These are phyloP conservation scores for Strongylocentrotus purpuratus DNA, from an alignment of 35 echinoderm and acorn worm species.

Conservation along the genomic window DNA sequence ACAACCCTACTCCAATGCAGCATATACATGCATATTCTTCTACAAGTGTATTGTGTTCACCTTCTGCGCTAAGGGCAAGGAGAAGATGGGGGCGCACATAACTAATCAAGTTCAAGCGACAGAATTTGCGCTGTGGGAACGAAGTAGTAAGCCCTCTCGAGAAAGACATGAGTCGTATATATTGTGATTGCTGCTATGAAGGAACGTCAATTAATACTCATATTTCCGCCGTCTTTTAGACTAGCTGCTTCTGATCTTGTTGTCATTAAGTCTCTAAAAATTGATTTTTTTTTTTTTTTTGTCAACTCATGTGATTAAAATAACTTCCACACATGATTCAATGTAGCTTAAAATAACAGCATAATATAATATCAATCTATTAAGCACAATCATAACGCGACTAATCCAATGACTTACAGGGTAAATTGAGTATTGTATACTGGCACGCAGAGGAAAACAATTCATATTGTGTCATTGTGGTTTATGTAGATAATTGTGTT, in stretches of 20 bases:
- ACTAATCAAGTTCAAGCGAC: background rate
- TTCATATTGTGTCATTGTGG: background rate
- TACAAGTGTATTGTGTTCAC: background rate
- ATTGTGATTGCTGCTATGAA: background rate
- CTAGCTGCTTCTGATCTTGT: no score
- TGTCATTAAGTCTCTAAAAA: background rate
- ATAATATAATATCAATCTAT: background rate
- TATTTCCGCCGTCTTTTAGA: constrained; percentile 9
- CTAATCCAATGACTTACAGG: no score
- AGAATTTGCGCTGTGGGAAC: background rate
- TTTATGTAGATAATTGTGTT: background rate
- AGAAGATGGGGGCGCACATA: background rate
- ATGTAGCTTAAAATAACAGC: background rate
- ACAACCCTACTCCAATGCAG: background rate
- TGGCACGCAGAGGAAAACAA: background rate
- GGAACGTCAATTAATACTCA: background rate
- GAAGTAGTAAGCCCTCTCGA: background rate
- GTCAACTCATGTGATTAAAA: background rate
- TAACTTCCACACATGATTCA: background rate
- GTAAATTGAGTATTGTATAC: no score
- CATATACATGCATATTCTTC: background rate
- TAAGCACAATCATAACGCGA: background rate
- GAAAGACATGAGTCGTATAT: background rate
- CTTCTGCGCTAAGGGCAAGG: background rate
- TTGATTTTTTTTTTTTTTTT: background rate